Percentiles rank a stretch among this genome's conserved stretches.
phyloP scores from a whole-genome alignment of 2,888 invertebrate genomes.

The Subacronicta megacephala region DNA sequence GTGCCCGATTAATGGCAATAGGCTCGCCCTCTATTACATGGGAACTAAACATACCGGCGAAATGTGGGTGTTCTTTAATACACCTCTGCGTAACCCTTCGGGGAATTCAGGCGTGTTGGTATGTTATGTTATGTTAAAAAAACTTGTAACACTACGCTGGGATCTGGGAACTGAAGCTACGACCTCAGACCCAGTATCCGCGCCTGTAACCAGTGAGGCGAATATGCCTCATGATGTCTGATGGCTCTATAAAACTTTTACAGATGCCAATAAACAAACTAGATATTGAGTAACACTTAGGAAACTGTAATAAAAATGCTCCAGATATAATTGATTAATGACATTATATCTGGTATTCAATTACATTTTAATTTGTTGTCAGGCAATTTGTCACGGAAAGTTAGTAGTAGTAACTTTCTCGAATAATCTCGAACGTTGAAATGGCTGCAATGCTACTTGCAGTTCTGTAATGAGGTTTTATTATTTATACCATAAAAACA shows the following conservation, averaged over 20 bases:
- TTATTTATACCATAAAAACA: background rate
- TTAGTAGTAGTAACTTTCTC: constrained; percentile 41
- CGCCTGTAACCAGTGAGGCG: no score
- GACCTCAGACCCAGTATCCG: no score
- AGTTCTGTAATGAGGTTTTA: background rate
- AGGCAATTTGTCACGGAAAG: constrained; percentile 54
- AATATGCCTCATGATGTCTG: no score
- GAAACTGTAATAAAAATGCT: constrained; percentile 70
- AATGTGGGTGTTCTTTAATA: no score
- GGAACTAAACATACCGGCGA: no score
- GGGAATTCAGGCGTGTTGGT: no score
- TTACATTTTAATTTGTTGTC: constrained; percentile 51
- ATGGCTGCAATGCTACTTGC: constrained; percentile 1
- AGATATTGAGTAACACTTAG: constrained; percentile 62
- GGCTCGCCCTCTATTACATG: no score
- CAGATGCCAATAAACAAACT: constrained; percentile 61
- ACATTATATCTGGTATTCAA: constrained; percentile 55
- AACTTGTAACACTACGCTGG: no score
- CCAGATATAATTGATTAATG: constrained; percentile 72
- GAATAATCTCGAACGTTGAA: constrained; percentile 9
- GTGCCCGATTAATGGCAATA: no score
- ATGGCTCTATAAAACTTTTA: constrained; percentile 48
- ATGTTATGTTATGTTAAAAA: no score
- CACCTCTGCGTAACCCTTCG: no score
- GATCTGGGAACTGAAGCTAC: no score